Conservation (phyloP, 2,113 vertebrate genomes). For the Sinocyclocheilus rhinocerous region DNA sequence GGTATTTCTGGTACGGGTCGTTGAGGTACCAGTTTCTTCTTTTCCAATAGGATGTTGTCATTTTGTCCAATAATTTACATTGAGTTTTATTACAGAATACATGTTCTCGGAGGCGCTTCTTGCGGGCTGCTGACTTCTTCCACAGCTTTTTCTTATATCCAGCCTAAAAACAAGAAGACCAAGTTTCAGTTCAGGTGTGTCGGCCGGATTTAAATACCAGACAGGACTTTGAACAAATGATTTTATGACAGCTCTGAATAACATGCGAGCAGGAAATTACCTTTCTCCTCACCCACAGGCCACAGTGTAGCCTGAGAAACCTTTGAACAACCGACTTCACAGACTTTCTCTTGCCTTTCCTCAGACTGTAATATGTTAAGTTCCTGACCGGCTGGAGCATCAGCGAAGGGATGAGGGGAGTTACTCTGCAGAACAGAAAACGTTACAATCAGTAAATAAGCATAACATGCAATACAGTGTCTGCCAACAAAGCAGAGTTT, state of each 20-base stretch:
- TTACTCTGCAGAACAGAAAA: slow-evolving; percentile 70
- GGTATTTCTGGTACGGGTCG: slow-evolving; percentile 92
- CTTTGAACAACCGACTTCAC: slow-evolving; percentile 83
- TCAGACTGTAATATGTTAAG: slow-evolving; percentile 81
- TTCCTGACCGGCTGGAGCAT: slow-evolving; percentile 77
- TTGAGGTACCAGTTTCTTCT: slow-evolving; percentile 91
- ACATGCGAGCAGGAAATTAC: slow-evolving; percentile 66
- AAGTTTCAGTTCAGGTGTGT: neutral
- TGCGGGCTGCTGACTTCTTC: slow-evolving; percentile 84
- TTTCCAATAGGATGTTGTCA: slow-evolving; percentile 94
- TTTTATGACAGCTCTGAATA: neutral
- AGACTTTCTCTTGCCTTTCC: slow-evolving; percentile 86
- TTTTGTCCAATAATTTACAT: slow-evolving; percentile 90
- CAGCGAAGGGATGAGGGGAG: slow-evolving; percentile 72
- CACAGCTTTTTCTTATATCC: slow-evolving; percentile 96
- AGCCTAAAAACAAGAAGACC: slow-evolving; percentile 71
- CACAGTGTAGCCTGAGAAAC: slow-evolving; percentile 91
- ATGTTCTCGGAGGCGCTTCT: slow-evolving; percentile 84
- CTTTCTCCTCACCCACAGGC: slow-evolving; percentile 92
- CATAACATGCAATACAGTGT: neutral
- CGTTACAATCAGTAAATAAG: neutral
- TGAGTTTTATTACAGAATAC: slow-evolving; percentile 91
- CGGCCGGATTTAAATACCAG: neutral
- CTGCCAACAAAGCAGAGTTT: no score
- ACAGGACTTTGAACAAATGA: neutral